phyloP scores from a whole-genome alignment of 2,888 invertebrate genomes.

The Phortica magna region DNA sequence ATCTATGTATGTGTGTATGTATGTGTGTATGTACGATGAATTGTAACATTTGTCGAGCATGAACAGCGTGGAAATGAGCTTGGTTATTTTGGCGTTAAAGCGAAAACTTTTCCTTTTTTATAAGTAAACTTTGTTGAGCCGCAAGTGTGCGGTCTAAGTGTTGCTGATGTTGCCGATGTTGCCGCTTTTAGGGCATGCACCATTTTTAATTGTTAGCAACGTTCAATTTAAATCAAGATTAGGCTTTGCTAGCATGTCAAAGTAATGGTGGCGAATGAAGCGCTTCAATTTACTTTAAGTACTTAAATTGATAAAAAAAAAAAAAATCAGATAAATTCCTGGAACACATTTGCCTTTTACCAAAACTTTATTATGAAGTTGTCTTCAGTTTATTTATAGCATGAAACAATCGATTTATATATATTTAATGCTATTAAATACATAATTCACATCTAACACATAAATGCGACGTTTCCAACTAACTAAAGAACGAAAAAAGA shows the following conservation, averaged over 20 bases:
- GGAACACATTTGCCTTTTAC: too few relatives aligned
- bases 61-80: conserved; percentile 7
- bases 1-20: neutral
- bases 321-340: too few relatives aligned
- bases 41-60: neutral
- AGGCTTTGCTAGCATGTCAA: too few relatives aligned
- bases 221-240: too few relatives aligned
- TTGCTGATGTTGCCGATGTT: neutral
- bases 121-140: neutral
- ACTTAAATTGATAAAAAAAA: too few relatives aligned
- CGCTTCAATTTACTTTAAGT: too few relatives aligned
- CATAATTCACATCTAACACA: neutral
- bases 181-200: neutral
- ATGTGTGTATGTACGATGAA: neutral
- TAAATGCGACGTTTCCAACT: too few relatives aligned
- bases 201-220: too few relatives aligned
- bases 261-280: too few relatives aligned
- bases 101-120: neutral
- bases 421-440: neutral
- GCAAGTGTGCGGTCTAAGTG: neutral
- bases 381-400: neutral
- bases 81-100: conserved; percentile 2
- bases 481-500: neutral
- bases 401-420: neutral
- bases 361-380: neutral